Percentiles rank a stretch among this genome's conserved stretches.
These are phyloP conservation scores for Mycalesis mineus DNA, from an alignment of 2,888 invertebrate species.

Conservation along the genomic window DNA sequence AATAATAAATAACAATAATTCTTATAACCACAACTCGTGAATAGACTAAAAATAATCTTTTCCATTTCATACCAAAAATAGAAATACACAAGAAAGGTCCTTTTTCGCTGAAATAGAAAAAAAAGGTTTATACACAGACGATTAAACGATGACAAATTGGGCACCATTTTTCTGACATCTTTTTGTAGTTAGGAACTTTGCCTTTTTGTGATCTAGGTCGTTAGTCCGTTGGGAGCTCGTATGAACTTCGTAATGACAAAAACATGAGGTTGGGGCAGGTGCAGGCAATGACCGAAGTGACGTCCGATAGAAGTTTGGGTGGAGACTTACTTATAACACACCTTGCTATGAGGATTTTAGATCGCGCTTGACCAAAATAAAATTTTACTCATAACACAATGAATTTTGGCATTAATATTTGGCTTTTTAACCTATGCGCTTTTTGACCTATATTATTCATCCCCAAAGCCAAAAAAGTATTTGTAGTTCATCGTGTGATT, in stretches of 20 bases:
- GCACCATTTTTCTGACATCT: conserved; percentile 18
- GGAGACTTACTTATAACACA: not conserved
- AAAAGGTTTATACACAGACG: conserved; percentile 8
- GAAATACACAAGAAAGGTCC: not conserved
- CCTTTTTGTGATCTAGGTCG: conserved; percentile 24
- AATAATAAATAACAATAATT: too few relatives aligned
- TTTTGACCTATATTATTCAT: too few relatives aligned
- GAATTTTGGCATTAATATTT: too few relatives aligned
- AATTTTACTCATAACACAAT: too few relatives aligned
- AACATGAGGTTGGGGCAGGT: conserved; percentile 22
- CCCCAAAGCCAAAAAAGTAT: too few relatives aligned
- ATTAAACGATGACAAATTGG: conserved; percentile 18
- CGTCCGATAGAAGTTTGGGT: not conserved
- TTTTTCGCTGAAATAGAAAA: not conserved
- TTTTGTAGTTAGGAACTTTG: conserved; percentile 19
- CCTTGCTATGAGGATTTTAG: too few relatives aligned
- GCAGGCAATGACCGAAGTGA: conserved; percentile 5
- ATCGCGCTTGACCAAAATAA: too few relatives aligned
- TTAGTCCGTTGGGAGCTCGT: conserved; percentile 20
- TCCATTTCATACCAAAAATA: not conserved
- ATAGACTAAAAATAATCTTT: not conserved
- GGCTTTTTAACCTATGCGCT: too few relatives aligned
- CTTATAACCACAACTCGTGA: not conserved
- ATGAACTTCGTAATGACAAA: conserved; percentile 20
- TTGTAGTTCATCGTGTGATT: too few relatives aligned